phyloP scores from a whole-genome alignment of 2,797 vertebrate genomes.

The Mionectes olivaceus region DNA sequence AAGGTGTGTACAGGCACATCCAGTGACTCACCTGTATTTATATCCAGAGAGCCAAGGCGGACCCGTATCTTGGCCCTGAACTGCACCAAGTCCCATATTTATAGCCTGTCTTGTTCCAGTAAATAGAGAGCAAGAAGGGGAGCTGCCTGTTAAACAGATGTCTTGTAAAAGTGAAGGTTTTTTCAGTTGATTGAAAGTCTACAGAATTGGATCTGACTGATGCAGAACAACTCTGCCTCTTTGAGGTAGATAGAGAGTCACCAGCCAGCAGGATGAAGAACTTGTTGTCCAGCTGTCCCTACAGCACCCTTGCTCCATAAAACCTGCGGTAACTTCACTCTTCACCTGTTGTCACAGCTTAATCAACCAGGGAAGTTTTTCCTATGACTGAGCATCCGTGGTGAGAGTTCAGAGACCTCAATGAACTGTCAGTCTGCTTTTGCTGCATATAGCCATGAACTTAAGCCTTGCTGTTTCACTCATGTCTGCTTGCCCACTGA shows the following conservation, averaged over 20 bases:
- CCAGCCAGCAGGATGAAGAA: background rate
- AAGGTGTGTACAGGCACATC: conserved; percentile 68
- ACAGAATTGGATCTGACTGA: background rate
- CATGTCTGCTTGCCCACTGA: background rate
- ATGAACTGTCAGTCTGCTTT: background rate
- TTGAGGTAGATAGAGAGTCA: background rate
- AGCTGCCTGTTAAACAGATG: background rate
- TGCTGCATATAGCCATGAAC: background rate
- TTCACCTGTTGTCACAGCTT: background rate
- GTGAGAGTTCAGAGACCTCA: background rate
- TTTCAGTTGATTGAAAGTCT: background rate
- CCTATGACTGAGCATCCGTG: background rate
- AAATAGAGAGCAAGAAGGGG: background rate
- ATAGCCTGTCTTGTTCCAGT: background rate
- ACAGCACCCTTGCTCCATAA: background rate
- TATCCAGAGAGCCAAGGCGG: background rate
- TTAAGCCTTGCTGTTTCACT: background rate
- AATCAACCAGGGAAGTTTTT: background rate
- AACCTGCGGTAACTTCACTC: background rate
- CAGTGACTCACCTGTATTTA: conserved; percentile 73
- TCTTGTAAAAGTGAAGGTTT: background rate
- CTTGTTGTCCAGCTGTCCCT: rapidly evolving
- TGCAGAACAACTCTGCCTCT: background rate
- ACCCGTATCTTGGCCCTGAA: conserved; percentile 40
- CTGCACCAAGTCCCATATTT: background rate